Evolutionary conservation across 2,113 vertebrate genomes (phyloP).

Genomic region (Vulpes lagopus): DNA sequence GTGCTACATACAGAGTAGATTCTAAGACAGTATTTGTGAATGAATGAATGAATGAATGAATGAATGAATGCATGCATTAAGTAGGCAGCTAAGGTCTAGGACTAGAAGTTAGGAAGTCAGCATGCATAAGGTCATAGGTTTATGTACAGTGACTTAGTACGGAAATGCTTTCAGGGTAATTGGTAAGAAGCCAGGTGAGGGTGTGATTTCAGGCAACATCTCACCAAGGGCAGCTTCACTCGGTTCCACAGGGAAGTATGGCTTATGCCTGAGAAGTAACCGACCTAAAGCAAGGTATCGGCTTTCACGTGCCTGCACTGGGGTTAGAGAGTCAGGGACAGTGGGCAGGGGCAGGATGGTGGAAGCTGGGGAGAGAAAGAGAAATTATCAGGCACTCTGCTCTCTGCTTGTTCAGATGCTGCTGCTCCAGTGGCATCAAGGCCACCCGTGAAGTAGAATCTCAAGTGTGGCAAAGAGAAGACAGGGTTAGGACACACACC

Average conservation of each 20-base stretch:
- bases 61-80: background rate
- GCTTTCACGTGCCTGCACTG: background rate
- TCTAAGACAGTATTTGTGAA: background rate
- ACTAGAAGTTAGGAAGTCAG: background rate
- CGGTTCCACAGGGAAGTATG: background rate
- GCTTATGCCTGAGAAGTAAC: background rate
- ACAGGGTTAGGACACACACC: too few relatives aligned
- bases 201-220: background rate
- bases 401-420: background rate
- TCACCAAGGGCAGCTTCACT: background rate
- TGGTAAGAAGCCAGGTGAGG: background rate
- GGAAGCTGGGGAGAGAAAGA: background rate
- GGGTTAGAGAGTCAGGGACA: background rate
- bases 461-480: background rate
- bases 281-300: background rate
- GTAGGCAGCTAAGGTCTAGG: background rate
- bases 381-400: background rate
- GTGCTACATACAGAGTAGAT: background rate
- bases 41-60: background rate
- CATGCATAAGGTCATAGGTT: background rate
- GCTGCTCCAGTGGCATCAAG: background rate
- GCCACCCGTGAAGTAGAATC: background rate
- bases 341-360: background rate
- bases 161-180: background rate
- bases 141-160: background rate